Evolutionary conservation across 2,888 invertebrate genomes (phyloP), one percentile per base, ranked within the genome.

Genomic region (Ypsolopha scabrella): DNA sequence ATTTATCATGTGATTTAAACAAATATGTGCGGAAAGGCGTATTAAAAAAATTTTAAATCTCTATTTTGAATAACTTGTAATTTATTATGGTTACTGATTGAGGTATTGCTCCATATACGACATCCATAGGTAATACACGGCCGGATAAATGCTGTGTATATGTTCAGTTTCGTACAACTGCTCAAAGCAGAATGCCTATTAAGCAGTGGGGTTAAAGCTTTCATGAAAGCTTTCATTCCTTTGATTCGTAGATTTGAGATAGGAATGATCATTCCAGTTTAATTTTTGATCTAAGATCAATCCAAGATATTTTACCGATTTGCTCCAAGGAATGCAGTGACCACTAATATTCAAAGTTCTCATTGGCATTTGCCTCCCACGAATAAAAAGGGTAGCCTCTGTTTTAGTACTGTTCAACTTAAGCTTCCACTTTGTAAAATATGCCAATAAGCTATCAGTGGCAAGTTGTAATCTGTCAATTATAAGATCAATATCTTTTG

Each of bases 371-470:
- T 34, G n/a, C 8, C 47, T 35, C 33, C 1, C 44, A 35, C n/a
- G 48, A 13, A 50, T 35, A n/a, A 50, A 51, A 6, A 51, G n/a
- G 6, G 51, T 53, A 6, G 50, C 52, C 47, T 52, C 52, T 6
- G 50, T n/a, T n/a, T n/a, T n/a, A n/a, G n/a, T n/a, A n/a, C n/a
- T n/a, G n/a, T n/a, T n/a, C n/a, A n/a, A n/a, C 37, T 54, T 54
- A 1, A 54, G 36, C 34, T 52, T 54, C 54, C 54, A 54, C 38
- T 33, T 52, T 0, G 41, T 48, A 36, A 54, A 52, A 34, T 11
- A 54, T 1, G 34, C 43, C 7, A n/a, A 13, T n/a, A 54, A 43
- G 6, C n/a, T 11, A 6, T 47, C 36, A 7, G 53, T 13, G 1
- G 54, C 48, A 11, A 54, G 14, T 36, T 54, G 54, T 1, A 51